Evolutionary conservation across 2,113 vertebrate species (phyloP), one percentile per base, ranked within the genome.

Genomic region (Verasper variegatus): DNA sequence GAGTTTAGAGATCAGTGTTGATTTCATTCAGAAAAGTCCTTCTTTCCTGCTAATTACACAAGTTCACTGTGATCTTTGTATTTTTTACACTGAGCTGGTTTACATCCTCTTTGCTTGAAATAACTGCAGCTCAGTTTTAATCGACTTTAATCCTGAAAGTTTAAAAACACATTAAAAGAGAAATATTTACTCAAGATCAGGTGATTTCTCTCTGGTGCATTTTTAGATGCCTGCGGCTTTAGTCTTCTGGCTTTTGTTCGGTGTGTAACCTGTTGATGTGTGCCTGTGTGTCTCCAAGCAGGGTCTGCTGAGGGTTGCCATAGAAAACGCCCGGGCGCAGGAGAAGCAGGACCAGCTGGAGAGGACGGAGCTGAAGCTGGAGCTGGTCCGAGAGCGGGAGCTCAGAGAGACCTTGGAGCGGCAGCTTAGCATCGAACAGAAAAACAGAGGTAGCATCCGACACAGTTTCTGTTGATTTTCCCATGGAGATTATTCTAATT

Each of bases 291-390:
- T 87, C 91, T 92, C 88, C 91, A 91, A 94, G 89, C 95, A 99
- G 98, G 98, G 98, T 81, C 95, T 99, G 71, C 93, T 99, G 93
- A 99, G 98, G 91, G 98, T 99, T 92, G 98, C 98, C 92, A 97
- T 99, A 88, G 98, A 99, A 90, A 98, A 97, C 77, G 96, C 97
- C 67, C 95, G 98, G 89, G 97, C 96, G 76, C 98, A 99, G 95
- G 98, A 99, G 90, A 99, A 99, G 82, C 98, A 99, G 82, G 97
- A 98, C 76, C 97, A 99, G 87, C 94, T 99, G 95, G 97, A 99
- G 94, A 97, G 98, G 93, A 98, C 97, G 5, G 98, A 99, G 91
- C 93, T 99, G 91, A 99, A 99, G 95, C 96, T 99, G 97, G 98
- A 99, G 90, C 96, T 99, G 83, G 97, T 97, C 90, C 95, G 97